These are phyloP conservation scores for Pteronotus mesoamericanus DNA, from an alignment of 2,797 vertebrate genomes.

Conservation along the genomic window DNA sequence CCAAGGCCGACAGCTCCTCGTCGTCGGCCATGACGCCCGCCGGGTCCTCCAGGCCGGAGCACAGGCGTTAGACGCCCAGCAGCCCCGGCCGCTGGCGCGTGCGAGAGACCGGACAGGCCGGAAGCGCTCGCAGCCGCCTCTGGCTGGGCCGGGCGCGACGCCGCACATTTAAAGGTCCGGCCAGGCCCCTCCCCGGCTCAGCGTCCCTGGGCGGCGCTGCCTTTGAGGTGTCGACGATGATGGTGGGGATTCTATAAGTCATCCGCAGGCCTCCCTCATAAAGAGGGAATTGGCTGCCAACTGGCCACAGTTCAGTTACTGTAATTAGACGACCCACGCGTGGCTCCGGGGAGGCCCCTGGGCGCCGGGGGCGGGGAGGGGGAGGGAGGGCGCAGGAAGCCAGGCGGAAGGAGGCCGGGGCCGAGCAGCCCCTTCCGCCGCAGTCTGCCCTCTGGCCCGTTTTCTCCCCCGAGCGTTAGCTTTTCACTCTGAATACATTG, in stretches of 20 bases:
- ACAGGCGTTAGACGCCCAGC: background rate
- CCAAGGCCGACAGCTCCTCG: constrained; percentile 43
- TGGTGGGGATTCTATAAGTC: background rate
- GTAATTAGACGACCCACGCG: constrained; percentile 68
- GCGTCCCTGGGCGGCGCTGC: constrained; percentile 9
- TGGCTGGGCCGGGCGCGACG: background rate
- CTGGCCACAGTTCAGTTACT: constrained; percentile 30
- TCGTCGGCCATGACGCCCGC: constrained; percentile 43
- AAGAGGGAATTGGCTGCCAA: constrained; percentile 41
- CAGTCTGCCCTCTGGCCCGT: background rate
- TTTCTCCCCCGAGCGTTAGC: background rate
- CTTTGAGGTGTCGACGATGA: constrained; percentile 49
- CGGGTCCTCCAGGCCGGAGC: background rate
- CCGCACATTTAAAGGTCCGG: constrained; percentile 54
- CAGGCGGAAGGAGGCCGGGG: background rate
- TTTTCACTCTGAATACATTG: background rate
- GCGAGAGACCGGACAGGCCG: background rate
- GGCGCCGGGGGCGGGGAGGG: background rate
- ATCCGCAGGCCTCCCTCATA: constrained; percentile 28
- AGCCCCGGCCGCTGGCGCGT: background rate
- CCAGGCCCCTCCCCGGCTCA: background rate
- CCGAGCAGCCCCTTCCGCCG: fast-evolving
- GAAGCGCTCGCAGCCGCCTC: background rate
- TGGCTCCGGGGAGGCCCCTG: background rate
- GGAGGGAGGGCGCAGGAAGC: fast-evolving